Conservation (phyloP, 2,888 invertebrate genomes). For the Cephalotes varians region DNA sequence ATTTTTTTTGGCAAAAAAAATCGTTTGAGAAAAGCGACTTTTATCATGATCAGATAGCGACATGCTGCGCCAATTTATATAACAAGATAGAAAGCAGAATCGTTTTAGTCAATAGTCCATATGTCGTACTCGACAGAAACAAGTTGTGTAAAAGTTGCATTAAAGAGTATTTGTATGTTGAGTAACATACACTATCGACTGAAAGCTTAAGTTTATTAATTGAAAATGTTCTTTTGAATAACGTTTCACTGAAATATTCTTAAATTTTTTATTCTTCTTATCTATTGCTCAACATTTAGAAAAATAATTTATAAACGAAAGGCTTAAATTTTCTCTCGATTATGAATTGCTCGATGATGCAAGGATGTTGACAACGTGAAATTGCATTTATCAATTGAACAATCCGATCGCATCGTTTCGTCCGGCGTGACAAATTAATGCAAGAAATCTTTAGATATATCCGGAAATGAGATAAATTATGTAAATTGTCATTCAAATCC, state of each 20-base stretch:
- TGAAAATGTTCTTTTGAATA: too few species aligned
- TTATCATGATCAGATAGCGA: background rate
- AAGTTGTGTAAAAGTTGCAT: conserved; percentile 12
- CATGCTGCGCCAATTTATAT: background rate
- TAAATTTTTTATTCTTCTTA: too few species aligned
- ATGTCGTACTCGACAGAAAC: background rate
- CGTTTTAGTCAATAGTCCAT: background rate
- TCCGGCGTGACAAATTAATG: conserved; percentile 34
- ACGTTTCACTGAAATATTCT: too few species aligned
- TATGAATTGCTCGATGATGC: background rate
- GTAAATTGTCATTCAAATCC: conserved; percentile 29
- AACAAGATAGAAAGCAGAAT: conserved; percentile 20
- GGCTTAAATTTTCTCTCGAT: background rate
- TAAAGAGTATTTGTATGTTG: background rate
- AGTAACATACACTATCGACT: background rate
- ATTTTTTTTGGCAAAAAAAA: background rate
- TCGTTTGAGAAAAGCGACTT: background rate
- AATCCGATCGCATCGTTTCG: conserved; percentile 14
- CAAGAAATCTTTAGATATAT: background rate
- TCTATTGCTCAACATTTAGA: background rate
- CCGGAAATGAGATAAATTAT: conserved; percentile 23
- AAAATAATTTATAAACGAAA: background rate
- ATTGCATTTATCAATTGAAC: background rate
- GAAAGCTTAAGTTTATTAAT: too few species aligned
- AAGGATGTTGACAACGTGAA: background rate